A percentile compares a stretch with the other conserved stretches of the same genome.
Conservation (phyloP, 2,888 invertebrate species). For the Netelia virgata region DNA sequence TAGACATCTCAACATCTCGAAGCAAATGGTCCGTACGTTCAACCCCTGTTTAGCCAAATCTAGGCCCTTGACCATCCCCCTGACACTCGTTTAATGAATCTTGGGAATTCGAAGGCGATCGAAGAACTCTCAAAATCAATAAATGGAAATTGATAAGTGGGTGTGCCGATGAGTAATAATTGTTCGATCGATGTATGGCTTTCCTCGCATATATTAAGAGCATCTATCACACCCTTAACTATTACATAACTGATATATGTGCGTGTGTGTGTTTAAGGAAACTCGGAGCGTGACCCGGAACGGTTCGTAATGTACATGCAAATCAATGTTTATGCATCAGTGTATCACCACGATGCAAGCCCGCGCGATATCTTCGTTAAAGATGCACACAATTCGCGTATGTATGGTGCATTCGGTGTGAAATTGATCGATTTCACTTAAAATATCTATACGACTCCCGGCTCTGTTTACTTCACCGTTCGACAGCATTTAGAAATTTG, state of each 20-base stretch:
- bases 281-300: neutral
- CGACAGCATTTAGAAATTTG: no score
- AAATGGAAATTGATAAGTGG: neutral
- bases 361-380: neutral
- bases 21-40: no score
- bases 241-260: neutral
- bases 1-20: no score
- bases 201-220: neutral
- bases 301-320: neutral
- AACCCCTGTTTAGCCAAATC: no score
- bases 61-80: no score
- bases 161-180: neutral
- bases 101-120: no score
- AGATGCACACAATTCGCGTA: neutral
- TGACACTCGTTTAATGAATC: no score
- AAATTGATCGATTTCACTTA: neutral
- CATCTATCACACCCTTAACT: neutral
- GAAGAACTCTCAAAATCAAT: no score
- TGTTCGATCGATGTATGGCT: neutral
- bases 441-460: no score
- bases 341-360: neutral
- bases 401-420: neutral
- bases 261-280: neutral
- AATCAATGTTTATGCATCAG: conserved; percentile 8
- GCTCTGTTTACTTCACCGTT: no score